phyloP scores from a whole-genome alignment of 2,797 vertebrate genomes.

The Acanthis flammea region DNA sequence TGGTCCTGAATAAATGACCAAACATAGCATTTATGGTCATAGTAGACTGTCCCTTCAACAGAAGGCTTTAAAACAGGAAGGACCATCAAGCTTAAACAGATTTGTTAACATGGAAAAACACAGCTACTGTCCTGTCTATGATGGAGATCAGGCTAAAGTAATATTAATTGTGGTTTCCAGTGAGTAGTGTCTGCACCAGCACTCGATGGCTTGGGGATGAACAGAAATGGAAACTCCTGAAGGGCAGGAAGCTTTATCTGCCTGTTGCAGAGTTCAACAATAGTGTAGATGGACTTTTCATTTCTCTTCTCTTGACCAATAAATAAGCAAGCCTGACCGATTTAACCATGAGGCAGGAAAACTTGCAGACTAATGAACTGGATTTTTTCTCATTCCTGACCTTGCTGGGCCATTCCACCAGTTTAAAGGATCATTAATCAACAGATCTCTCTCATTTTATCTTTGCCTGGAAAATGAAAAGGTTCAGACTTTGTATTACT shows the following conservation, averaged over 20 bases:
- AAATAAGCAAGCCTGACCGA: constrained; percentile 14
- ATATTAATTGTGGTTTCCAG: neutral
- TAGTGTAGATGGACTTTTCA: neutral
- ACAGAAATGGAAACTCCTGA: neutral
- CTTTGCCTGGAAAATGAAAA: constrained; percentile 18
- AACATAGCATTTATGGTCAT: neutral
- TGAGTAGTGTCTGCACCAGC: neutral
- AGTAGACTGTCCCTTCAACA: neutral
- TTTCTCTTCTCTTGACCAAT: constrained; percentile 15
- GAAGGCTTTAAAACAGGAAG: neutral
- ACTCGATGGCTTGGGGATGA: neutral
- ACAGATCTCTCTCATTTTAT: constrained; percentile 28
- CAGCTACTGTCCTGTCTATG: neutral
- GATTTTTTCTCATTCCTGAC: constrained; percentile 43
- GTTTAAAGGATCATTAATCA: constrained; percentile 52
- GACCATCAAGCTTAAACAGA: neutral
- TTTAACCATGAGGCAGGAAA: constrained; percentile 25
- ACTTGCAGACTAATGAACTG: constrained; percentile 36
- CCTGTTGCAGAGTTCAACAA: neutral
- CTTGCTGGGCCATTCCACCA: constrained; percentile 1
- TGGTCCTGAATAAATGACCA: neutral
- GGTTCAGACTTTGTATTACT: neutral
- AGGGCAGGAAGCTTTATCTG: neutral
- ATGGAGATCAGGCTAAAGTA: neutral
- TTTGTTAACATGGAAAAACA: neutral